Percentiles rank a stretch among this genome's conserved stretches.
phyloP scores from a whole-genome alignment of 2,888 invertebrate genomes.

The Leptarthrus brevirostris region DNA sequence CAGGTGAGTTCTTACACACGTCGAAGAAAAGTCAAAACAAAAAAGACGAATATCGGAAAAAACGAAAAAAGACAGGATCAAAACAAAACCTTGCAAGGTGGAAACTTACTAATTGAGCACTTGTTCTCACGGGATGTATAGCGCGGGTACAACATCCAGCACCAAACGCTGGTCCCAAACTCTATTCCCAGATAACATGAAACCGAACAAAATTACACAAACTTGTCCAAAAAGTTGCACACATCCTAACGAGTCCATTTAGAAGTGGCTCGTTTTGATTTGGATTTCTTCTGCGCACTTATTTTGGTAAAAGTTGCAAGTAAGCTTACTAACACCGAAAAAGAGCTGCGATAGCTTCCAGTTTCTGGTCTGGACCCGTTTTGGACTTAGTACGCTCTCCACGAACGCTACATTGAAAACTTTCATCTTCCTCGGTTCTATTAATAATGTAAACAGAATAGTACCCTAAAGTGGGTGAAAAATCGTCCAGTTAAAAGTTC shows the following conservation, averaged over 20 bases:
- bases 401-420: background rate
- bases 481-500: conserved; percentile 28
- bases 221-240: conserved; percentile 35
- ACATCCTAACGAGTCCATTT: conserved; percentile 45
- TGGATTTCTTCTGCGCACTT: conserved; percentile 54
- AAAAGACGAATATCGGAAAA: conserved; percentile 10
- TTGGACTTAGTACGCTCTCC: no score
- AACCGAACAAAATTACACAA: conserved; percentile 41
- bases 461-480: background rate
- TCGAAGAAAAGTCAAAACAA: conserved; percentile 23
- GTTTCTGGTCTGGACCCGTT: background rate
- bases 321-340: conserved; percentile 35
- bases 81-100: conserved; percentile 29
- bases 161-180: conserved; percentile 39
- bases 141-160: conserved; percentile 34
- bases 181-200: conserved; percentile 26
- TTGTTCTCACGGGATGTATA: conserved; percentile 9
- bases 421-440: background rate
- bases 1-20: conserved; percentile 41
- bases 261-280: conserved; percentile 43
- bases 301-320: conserved; percentile 42
- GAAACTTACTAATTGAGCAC: conserved; percentile 33
- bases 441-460: background rate
- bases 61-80: conserved; percentile 16
- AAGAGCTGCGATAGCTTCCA: background rate